Evolutionary conservation across 2,888 invertebrate genomes (phyloP), one percentile per base, ranked within the genome.

Genomic region (Drosophila subsilvestris): DNA sequence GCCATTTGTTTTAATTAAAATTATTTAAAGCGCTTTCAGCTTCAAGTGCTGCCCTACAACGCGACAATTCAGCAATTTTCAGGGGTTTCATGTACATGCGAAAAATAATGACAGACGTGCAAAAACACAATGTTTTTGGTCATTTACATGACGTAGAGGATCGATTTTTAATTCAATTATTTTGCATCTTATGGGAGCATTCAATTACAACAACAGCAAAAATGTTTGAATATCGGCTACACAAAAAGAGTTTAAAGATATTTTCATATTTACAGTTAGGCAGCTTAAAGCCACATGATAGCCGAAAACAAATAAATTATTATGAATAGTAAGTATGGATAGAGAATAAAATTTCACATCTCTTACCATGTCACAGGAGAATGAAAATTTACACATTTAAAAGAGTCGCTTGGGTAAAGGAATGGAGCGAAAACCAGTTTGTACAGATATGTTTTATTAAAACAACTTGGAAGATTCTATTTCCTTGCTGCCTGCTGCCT

Each of bases 1-100:
- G 75, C 73, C 86, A 84, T 75, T 88, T 88, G 85, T 70, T 84
- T 84, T 84, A 84, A 84, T 84, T 84, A 88, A 84, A 77, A 43
- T 83, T 75, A 83, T 79, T 55, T 60, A 42, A 69, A 65, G 54
- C 69, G 71, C 56, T 87, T 85, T 61, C 63, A 69, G 70, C 65
- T 37, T 63, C 47, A 86, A 75, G 63, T 69, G 78, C 75, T 54
- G 7, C 2, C 27, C 37, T 43, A 55, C 69, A 58, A 44, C 71
- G 59, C 53, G 59, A 22, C 50, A 32, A 37, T 12, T 9, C 20
- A 6, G 14, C 37, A 66, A 32, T 55, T 66, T 25, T n/a, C 37
- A 55, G 69, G 25, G 54, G 37, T 27, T 42, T 7, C 45, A 37
- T 10, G 12, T 10, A 9, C 32, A 22, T 29, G n/a, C n/a, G 17